Evolutionary conservation across 2,113 vertebrate species (phyloP).

Genomic region (Regulus satrapa): DNA sequence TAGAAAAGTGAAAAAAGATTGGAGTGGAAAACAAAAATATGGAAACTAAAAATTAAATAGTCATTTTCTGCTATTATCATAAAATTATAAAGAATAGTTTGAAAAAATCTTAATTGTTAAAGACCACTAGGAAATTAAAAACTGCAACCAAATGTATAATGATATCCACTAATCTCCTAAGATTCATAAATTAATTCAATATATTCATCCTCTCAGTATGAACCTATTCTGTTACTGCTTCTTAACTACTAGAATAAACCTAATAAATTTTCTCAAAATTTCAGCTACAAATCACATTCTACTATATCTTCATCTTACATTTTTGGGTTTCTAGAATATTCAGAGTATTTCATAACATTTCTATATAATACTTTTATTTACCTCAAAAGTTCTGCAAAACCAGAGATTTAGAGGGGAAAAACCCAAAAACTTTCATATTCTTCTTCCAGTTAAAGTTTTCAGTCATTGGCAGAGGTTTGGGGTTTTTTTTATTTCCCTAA

Average conservation of each 20-base stretch:
- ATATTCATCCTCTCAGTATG: background rate
- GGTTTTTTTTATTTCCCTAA: background rate
- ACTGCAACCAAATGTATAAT: background rate
- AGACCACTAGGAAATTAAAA: conserved; percentile 16
- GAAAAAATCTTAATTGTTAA: background rate
- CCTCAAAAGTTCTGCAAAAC: background rate
- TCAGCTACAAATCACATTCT: background rate
- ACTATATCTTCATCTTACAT: background rate
- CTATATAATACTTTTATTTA: background rate
- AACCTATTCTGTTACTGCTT: background rate
- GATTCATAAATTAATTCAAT: conserved; percentile 22
- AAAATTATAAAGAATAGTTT: background rate
- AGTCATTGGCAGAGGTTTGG: background rate
- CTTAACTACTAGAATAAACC: background rate
- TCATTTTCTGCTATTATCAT: background rate
- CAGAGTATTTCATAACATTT: background rate
- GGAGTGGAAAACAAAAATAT: background rate
- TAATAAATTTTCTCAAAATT: background rate
- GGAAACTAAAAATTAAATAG: background rate
- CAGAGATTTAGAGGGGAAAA: background rate
- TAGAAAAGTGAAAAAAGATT: background rate
- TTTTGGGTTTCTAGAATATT: background rate
- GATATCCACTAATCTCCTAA: background rate
- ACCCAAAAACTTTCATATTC: background rate
- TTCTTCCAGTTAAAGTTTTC: background rate